Evolutionary conservation across 2,888 invertebrate genomes (phyloP).

Genomic region (Drosophila demipolita): DNA sequence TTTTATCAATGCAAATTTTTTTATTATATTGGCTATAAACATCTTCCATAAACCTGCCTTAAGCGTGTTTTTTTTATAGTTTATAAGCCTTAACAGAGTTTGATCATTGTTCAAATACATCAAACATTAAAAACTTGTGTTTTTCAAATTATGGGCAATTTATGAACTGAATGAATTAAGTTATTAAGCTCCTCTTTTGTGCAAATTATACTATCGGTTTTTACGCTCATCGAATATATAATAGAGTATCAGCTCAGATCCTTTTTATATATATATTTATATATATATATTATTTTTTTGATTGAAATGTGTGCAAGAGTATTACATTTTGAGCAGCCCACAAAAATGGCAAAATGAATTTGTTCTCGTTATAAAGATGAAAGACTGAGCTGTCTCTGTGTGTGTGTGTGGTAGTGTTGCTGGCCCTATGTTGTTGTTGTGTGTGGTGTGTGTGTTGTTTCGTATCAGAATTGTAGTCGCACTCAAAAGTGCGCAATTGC

Average conservation of each 20-base stretch:
- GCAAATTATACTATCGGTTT: neutral
- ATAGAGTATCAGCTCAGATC: neutral
- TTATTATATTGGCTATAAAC: neutral
- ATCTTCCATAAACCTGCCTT: neutral
- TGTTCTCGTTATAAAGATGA: constrained; percentile 35
- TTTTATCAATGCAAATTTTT: neutral
- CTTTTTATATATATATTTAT: neutral
- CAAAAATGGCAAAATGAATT: neutral
- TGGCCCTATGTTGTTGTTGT: constrained; percentile 5
- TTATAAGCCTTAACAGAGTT: neutral
- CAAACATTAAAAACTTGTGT: neutral
- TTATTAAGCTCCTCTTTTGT: neutral
- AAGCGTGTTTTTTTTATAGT: neutral
- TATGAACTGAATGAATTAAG: neutral
- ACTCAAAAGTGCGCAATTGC: constrained; percentile 78
- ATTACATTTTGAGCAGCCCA: neutral
- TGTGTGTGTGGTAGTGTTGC: constrained; percentile 34
- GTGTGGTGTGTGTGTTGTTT: constrained; percentile 13
- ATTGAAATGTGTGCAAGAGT: constrained; percentile 2
- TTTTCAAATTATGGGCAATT: neutral
- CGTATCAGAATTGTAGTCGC: constrained; percentile 67
- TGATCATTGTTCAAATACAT: neutral
- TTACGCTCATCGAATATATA: neutral
- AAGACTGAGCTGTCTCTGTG: constrained; percentile 45
- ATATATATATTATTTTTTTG: neutral